A percentile compares a stretch with the other conserved stretches of the same genome.
These are phyloP conservation scores for Drosophila merina DNA, from an alignment of 2,888 invertebrate species.

Conservation along the genomic window DNA sequence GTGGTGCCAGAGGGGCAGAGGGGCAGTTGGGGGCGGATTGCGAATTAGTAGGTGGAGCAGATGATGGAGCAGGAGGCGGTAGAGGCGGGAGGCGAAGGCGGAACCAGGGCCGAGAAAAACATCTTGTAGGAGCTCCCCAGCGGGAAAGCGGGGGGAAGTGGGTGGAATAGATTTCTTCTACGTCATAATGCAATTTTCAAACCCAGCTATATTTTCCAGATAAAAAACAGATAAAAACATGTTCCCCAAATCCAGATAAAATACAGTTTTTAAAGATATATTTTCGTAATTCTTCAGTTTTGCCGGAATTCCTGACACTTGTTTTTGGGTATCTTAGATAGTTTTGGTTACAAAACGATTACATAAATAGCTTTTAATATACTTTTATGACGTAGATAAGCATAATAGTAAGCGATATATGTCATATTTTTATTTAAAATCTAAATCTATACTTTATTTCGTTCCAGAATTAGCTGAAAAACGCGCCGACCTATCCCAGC, in stretches of 20 bases:
- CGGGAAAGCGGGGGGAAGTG: conserved; percentile 1
- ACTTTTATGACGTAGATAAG: not conserved
- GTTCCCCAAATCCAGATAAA: too few species aligned
- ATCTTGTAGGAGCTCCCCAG: conserved; percentile 25
- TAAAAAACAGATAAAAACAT: not conserved
- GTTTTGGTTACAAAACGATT: too few species aligned
- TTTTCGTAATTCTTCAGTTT: not conserved
- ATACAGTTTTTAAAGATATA: too few species aligned
- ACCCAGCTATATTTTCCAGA: conserved; percentile 21
- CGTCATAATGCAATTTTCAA: conserved; percentile 29
- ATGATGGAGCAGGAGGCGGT: conserved; percentile 20
- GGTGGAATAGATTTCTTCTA: conserved; percentile 23
- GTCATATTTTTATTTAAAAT: not conserved
- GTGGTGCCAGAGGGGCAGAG: conserved; percentile 29
- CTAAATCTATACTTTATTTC: conserved; percentile 35
- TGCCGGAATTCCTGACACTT: not conserved
- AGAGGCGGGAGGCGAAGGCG: conserved; percentile 10
- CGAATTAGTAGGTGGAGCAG: conserved; percentile 61
- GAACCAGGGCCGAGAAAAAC: conserved; percentile 36
- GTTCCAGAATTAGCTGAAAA: conserved; percentile 86
- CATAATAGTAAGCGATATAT: not conserved
- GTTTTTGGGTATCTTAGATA: not conserved
- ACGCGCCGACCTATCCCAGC: conserved; percentile 87
- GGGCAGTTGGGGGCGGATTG: conserved; percentile 48
- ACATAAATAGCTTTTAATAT: not conserved